Evolutionary conservation across 2,113 vertebrate genomes (phyloP), one percentile per base, ranked within the genome.

Genomic region (Urocynchramus pylzowi): DNA sequence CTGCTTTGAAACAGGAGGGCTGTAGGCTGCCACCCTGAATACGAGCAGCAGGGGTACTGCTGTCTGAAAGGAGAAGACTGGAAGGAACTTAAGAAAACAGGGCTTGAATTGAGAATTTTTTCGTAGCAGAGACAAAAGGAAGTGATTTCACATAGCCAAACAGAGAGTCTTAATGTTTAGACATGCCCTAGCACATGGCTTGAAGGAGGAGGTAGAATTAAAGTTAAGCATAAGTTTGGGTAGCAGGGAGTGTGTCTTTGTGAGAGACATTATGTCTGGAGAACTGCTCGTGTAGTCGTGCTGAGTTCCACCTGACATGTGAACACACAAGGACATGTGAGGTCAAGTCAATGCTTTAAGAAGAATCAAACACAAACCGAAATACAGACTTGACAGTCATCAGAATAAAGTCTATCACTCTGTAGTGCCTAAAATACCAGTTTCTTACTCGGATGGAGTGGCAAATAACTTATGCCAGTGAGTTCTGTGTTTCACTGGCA

Each of bases 201-300:
- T 84, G 77, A 77, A 70, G 54, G 23, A 74, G 45, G 18, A 84
- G 42, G 5, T 84, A 30, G 31, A 67, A 35, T 63, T 31, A 8
- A 76, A 87, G 18, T 67, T 80, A 24, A 61, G 44, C 2, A 0
- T 12, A 27, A 73, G 18, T 80, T 57, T 57, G 28, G 9, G 10
- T 50, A 31, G 24, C 0, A 0, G 30, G 20, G 50, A 16, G 8
- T 31, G 10, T 84, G 9, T 76, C 30, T 75, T 41, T 31, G 33
- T 22, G 44, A 71, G 61, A 79, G 44, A 21, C 18, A 7, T 1
- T 13, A 1, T 60, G 19, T n/a, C n/a, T 75, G 44, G 35, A 59
- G 70, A 78, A 14, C 39, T 74, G 30, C 28, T 89, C 0, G 0
- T 10, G 28, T 42, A 21, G 12, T 17, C 2, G 0, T 75, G 53